Evolutionary conservation across 2,888 invertebrate species (phyloP).

Genomic region (Cryptocephalus moraei): DNA sequence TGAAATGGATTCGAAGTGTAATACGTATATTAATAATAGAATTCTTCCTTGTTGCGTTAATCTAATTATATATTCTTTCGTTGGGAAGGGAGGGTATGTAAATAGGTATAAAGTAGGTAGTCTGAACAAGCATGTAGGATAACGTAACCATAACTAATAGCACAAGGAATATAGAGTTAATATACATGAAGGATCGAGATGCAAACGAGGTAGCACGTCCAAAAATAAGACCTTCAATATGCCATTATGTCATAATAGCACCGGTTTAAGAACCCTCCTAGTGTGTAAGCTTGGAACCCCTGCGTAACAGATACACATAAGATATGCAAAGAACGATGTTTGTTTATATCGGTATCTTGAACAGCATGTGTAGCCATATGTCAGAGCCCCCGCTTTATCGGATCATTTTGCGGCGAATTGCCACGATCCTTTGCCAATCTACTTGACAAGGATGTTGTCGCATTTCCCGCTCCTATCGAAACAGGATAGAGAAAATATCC

Average conservation of each 20-base stretch:
- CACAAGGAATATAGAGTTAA: constrained; percentile 14
- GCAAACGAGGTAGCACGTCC: constrained; percentile 12
- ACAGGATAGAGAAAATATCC: constrained; percentile 26
- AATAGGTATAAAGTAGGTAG: too few relatives aligned
- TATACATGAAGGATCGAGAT: constrained; percentile 19
- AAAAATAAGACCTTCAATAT: constrained; percentile 28
- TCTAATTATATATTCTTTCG: too few relatives aligned
- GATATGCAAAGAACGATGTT: constrained; percentile 39
- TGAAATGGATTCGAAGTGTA: too few relatives aligned
- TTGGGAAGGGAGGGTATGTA: too few relatives aligned
- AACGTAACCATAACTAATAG: constrained; percentile 15
- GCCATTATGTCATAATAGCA: constrained; percentile 36
- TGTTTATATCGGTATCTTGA: constrained; percentile 36
- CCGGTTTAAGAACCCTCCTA: constrained; percentile 29
- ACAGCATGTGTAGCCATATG: constrained; percentile 39
- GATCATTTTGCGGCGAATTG: constrained; percentile 38
- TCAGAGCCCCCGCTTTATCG: constrained; percentile 36
- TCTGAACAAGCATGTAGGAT: neutral
- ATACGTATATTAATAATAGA: too few relatives aligned
- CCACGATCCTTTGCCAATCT: constrained; percentile 32
- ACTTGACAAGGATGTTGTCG: constrained; percentile 19
- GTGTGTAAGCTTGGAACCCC: constrained; percentile 21
- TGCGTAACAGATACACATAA: constrained; percentile 31
- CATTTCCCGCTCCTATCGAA: constrained; percentile 9
- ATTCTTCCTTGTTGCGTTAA: too few relatives aligned